Conservation (phyloP, 2,113 vertebrate genomes). For the Taurulus bubalis region DNA sequence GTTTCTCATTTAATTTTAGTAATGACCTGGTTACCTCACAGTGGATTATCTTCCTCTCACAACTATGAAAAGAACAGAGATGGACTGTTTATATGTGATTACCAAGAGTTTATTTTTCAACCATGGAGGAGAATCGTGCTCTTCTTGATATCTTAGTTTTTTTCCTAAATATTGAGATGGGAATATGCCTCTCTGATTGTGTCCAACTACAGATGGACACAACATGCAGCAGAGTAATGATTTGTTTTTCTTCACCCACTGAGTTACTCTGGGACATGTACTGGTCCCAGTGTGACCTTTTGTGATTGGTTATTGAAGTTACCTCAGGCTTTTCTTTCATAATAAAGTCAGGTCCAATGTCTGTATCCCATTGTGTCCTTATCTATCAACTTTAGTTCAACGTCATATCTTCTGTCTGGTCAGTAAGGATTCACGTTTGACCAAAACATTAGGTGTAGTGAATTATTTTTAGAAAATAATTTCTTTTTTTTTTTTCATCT, state of each 20-base stretch:
- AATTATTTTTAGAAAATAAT: no score
- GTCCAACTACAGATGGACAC: not conserved
- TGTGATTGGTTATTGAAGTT: constrained; percentile 51
- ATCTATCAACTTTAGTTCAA: not conserved
- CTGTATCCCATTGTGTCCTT: constrained; percentile 8
- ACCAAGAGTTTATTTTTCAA: not conserved
- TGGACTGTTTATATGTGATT: not conserved
- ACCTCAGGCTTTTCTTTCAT: constrained; percentile 34
- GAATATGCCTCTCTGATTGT: not conserved
- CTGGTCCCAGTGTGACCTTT: not conserved
- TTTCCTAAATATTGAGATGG: not conserved
- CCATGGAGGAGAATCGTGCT: not conserved
- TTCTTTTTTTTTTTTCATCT: no score
- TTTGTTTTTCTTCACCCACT: not conserved
- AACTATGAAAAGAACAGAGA: not conserved
- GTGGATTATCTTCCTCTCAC: not conserved
- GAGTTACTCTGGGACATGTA: not conserved
- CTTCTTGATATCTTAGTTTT: not conserved
- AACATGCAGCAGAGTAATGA: not conserved
- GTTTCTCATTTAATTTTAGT: constrained; percentile 12
- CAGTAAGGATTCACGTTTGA: not conserved
- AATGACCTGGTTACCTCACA: not conserved
- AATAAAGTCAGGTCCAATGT: constrained; percentile 7
- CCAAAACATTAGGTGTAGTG: not conserved
- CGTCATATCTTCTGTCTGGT: not conserved